Evolutionary conservation across 2,113 vertebrate genomes (phyloP), one percentile per base, ranked within the genome.

Genomic region (Thryonomys swinderianus): DNA sequence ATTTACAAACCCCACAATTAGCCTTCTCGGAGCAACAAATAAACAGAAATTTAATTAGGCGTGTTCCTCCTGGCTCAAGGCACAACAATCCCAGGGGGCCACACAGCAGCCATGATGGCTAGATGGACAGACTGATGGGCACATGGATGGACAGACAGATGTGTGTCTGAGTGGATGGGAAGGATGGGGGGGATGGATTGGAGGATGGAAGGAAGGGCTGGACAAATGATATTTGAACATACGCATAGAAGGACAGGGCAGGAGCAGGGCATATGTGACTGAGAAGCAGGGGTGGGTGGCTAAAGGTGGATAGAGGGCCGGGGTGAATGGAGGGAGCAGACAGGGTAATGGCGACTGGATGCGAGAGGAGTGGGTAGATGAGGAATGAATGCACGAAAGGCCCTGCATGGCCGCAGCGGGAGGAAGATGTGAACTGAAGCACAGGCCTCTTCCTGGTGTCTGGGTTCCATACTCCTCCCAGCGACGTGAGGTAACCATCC

Each of bases 1-100:
- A 95, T 96, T 96, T 95, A 96, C 97, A 94, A 97, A 93, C 73
- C 97, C 93, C 96, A 95, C 96, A 96, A 97, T 97, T 96, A 96
- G 94, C 82, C 67, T 96, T 90, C 96, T 92, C 93, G 95, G 97
- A 95, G 93, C 88, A 96, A 93, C 96, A 97, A 94, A 95, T 91
- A 96, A 95, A 78, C 80, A 96, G 91, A 91, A 95, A 88, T 83
- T 83, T 89, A 95, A 97, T 96, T 96, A 96, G 73, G 93, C 48
- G 0, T 55, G 51, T 79, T 88, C 66, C 85, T 95, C n/a, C 90
- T 74, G 81, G 88, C 96, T 95, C 53, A 71, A 83, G 87, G 78
- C 73, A 67, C 23, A 20, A 80, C 12, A 12, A 76, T 55, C 82
- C 34, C 53, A 66, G 88, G 59, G 55, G 45, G 55, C 48, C 55